phyloP scores from a whole-genome alignment of 2,113 vertebrate species.

The Delphinus delphis region DNA sequence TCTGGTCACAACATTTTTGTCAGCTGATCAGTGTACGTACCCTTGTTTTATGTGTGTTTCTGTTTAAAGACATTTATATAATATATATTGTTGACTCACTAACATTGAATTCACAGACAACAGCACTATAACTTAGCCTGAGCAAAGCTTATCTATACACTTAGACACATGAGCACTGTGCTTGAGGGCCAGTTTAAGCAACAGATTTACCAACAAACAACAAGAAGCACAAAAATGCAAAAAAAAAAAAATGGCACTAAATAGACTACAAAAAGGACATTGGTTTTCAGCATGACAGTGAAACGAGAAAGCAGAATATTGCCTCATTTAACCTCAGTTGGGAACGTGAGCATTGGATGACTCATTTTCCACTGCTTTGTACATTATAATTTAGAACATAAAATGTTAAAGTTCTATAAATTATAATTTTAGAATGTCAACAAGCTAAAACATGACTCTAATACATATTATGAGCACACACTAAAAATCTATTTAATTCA shows the following conservation, averaged over 20 bases:
- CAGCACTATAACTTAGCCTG: not conserved
- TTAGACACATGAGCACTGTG: not conserved
- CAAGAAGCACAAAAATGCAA: not conserved
- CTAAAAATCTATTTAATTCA: not conserved
- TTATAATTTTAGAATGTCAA: slow-evolving; percentile 14
- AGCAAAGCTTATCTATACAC: not conserved
- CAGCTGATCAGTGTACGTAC: not conserved
- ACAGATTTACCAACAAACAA: not conserved
- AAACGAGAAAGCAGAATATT: not conserved
- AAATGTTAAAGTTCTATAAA: not conserved
- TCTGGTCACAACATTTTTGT: not conserved
- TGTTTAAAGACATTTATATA: not conserved
- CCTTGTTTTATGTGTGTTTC: not conserved
- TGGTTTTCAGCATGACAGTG: not conserved
- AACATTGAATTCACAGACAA: not conserved
- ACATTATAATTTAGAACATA: not conserved
- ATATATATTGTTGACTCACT: not conserved
- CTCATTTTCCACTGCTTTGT: not conserved
- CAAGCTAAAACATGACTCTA: not conserved
- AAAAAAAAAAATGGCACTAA: not conserved
- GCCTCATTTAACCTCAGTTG: not conserved
- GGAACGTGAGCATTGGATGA: not conserved
- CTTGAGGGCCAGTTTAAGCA: not conserved
- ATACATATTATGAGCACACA: not conserved
- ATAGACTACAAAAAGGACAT: not conserved